Evolutionary conservation across 2,797 vertebrate genomes (phyloP), one percentile per base, ranked within the genome.

Genomic region (Cyprinella venusta): DNA sequence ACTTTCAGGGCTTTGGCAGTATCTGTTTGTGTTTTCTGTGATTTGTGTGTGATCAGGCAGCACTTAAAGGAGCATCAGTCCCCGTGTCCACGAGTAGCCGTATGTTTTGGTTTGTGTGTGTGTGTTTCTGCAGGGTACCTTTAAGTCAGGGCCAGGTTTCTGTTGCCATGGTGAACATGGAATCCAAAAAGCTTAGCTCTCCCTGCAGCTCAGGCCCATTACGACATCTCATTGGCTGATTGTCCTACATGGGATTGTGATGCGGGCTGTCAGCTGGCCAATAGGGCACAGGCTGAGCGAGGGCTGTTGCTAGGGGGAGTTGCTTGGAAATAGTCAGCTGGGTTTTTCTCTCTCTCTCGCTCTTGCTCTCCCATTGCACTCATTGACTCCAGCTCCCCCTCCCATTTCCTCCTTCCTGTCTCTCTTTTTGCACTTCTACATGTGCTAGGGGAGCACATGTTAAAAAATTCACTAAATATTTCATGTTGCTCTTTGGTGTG

Each of bases 241-340:
- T 86, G 82, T 88, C 86, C 85, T 92, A 86, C 91, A 92, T 92
- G 91, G 91, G 90, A 91, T 92, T 89, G 91, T 95, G 94, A 95
- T 94, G 94, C 85, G 19, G 87, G 89, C 92, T 90, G 91, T 90
- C 90, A 90, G 89, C 80, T 1, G 86, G 91, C 95, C 94, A 95
- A 95, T 95, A 90, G 91, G 91, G 89, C 68, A 69, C 83, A 42
- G 79, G 80, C 89, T 89, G 89, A 90, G 88, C 91, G 81, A 74
- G 89, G 81, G 88, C 93, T 95, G 95, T 95, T 95, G 94, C 95
- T 95, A 95, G 92, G 94, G 94, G 93, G 93, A 94, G 94, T 93
- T 90, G 90, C 94, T 92, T 93, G 90, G 90, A 93, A 88, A 82
- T 84, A 93, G 90, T 94, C 94, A 94, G 93, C 93, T 94, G 91